A percentile compares a stretch with the other conserved stretches of the same genome.
Evolutionary conservation across 2,113 vertebrate genomes (phyloP).

Genomic region (Rhipidura dahli): DNA sequence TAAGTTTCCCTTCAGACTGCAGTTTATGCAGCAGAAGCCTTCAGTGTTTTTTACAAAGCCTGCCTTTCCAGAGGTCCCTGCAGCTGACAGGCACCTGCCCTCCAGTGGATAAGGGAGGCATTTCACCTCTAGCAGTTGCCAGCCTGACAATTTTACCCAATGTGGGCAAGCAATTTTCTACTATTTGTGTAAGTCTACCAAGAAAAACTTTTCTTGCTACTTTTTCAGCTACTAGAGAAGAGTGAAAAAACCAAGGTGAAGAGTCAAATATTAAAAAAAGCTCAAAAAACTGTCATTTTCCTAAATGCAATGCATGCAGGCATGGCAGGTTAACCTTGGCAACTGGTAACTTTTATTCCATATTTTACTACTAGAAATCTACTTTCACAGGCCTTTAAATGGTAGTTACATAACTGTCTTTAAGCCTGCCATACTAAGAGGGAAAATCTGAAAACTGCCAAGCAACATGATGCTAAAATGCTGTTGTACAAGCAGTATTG

Average conservation of each 20-base stretch:
- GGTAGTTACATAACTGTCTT: neutral
- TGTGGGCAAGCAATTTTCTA: neutral
- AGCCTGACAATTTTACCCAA: neutral
- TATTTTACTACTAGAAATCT: neutral
- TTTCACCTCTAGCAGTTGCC: neutral
- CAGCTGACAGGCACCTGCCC: constrained; percentile 29
- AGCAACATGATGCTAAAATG: neutral
- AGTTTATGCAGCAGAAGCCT: neutral
- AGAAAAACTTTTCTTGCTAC: neutral
- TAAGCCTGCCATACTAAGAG: neutral
- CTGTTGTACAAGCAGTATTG: neutral
- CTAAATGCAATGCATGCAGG: neutral
- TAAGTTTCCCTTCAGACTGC: neutral
- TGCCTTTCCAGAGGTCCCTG: neutral
- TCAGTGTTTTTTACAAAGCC: neutral
- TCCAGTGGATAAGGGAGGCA: constrained; percentile 57
- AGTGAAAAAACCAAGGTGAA: neutral
- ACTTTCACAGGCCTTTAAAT: neutral
- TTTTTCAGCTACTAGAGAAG: neutral
- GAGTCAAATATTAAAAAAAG: neutral
- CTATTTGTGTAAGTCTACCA: neutral
- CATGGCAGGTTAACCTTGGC: neutral
- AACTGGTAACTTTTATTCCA: neutral
- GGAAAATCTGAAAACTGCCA: neutral
- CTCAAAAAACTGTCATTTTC: neutral